Conservation (phyloP, 2,113 vertebrate species). For the Gopherus evgoodei region DNA sequence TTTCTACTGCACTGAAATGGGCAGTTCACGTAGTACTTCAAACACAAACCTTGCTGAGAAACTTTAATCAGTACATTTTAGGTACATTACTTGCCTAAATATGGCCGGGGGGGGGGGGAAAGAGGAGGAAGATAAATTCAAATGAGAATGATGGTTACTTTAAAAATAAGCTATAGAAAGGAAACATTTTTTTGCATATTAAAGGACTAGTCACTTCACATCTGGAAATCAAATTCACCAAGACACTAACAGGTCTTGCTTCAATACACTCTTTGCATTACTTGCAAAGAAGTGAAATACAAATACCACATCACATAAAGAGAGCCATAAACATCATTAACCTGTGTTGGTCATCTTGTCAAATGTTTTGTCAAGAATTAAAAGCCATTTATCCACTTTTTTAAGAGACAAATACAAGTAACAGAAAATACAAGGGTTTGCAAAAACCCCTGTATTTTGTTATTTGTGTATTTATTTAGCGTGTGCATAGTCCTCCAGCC, state of each 20-base stretch:
- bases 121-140: not conserved
- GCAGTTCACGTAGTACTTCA: fast-evolving
- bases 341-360: not conserved
- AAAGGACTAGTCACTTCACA: not conserved
- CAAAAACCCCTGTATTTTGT: not conserved
- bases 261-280: not conserved
- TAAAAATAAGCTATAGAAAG: slow-evolving; percentile 23
- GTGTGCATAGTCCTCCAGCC: too few species aligned
- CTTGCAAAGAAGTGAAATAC: not conserved
- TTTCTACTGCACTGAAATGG: not conserved
- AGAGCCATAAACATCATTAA: not conserved
- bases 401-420: not conserved
- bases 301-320: not conserved
- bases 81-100: not conserved
- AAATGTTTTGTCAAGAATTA: not conserved
- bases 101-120: too few species aligned
- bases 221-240: not conserved
- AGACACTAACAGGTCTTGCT: not conserved
- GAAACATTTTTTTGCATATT: slow-evolving; percentile 38
- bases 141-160: not conserved
- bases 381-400: not conserved
- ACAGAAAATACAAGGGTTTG: not conserved
- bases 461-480: too few species aligned
- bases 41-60: not conserved
- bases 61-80: too few species aligned